phyloP scores from a whole-genome alignment of 1,140 invertebrate genomes.

The Drosophila teissieri region DNA sequence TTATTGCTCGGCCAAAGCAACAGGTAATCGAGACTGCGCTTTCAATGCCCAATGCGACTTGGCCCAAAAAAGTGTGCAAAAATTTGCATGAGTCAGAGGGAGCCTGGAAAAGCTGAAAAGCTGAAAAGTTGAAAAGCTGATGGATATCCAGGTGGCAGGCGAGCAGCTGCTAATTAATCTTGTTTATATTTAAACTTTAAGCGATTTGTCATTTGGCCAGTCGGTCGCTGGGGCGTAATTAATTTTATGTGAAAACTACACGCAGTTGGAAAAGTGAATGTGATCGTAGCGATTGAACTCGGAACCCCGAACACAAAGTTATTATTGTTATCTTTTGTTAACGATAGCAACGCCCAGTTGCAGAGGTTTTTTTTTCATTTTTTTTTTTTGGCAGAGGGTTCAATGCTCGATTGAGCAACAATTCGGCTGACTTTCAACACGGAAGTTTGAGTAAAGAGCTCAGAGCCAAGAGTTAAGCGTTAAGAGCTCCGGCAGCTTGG shows the following conservation, averaged over 20 bases:
- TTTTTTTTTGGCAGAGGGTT: conserved; percentile 52
- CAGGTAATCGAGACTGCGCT: conserved; percentile 48
- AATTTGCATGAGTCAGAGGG: conserved; percentile 36
- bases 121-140: conserved; percentile 6
- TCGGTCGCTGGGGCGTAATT: conserved; percentile 50
- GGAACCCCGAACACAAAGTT: conserved; percentile 38
- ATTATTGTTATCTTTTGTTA: conserved; percentile 72
- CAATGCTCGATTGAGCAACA: conserved; percentile 76
- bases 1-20: conserved; percentile 49
- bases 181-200: conserved; percentile 67
- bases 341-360: conserved; percentile 70
- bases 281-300: conserved; percentile 61
- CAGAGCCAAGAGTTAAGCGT: conserved; percentile 19
- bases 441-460: conserved; percentile 44
- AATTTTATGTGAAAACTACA: conserved; percentile 63
- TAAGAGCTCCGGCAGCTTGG: conserved; percentile 26
- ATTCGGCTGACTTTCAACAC: conserved; percentile 70
- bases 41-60: conserved; percentile 39
- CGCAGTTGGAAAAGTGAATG: conserved; percentile 70
- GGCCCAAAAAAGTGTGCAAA: conserved; percentile 14
- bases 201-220: conserved; percentile 68
- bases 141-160: conserved; percentile 56
- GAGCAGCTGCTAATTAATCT: conserved; percentile 72
- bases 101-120: conserved; percentile 20
- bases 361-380: conserved; percentile 1